phyloP scores from a whole-genome alignment of 2,888 invertebrate species.

The Chrysolina oricalcia region DNA sequence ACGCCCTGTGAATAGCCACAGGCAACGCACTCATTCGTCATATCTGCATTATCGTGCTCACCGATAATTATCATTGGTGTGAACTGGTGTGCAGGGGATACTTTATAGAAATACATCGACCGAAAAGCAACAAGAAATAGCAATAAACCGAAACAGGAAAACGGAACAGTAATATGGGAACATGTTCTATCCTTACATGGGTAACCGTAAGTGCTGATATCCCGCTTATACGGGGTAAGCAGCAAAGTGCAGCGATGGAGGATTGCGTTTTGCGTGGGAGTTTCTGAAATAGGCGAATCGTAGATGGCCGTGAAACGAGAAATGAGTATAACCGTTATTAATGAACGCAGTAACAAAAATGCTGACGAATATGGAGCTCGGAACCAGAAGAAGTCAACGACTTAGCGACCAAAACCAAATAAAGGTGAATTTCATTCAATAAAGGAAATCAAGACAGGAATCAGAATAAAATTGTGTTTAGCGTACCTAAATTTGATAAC shows the following conservation, averaged over 20 bases:
- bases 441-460: too few species aligned
- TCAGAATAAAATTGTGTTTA: too few species aligned
- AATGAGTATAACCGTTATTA: constrained; percentile 40
- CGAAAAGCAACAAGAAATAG: constrained; percentile 21
- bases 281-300: background rate
- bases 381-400: too few species aligned
- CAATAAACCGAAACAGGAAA: constrained; percentile 16
- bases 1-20: constrained; percentile 10
- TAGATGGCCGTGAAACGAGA: constrained; percentile 77
- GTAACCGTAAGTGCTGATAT: constrained; percentile 17
- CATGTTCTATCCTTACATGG: constrained; percentile 22
- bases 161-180: constrained; percentile 16
- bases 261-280: background rate
- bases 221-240: constrained; percentile 15
- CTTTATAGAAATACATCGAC: constrained; percentile 22
- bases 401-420: too few species aligned
- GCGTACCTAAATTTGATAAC: too few species aligned
- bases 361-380: too few species aligned
- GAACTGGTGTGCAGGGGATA: constrained; percentile 20
- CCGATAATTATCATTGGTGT: constrained; percentile 19
- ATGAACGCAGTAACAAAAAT: too few species aligned
- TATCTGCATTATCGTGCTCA: constrained; percentile 22
- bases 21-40: constrained; percentile 15
- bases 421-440: too few species aligned
- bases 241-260: background rate